Evolutionary conservation across 2,888 invertebrate species (phyloP), one percentile per base, ranked within the genome.

Genomic region (Drosophila paramelanica): DNA sequence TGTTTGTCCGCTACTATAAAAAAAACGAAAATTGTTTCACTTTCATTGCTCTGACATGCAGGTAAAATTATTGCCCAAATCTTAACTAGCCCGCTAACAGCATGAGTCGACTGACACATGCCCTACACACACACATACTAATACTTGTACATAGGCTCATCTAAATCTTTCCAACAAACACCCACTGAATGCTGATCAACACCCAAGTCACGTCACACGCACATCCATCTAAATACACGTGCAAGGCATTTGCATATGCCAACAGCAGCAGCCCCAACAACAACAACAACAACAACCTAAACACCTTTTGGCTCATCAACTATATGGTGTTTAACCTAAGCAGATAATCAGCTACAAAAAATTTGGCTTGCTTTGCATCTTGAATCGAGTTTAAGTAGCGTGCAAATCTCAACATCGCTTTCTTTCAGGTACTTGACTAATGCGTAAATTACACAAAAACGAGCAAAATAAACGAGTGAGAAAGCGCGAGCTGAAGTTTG

Each of bases 371-470:
- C 66, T 79, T 81, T 81, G 79, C 77, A 81, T 81, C 69, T 79
- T 49, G 59, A 69, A 76, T 83, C 52, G 66, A 55, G 58, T 61
- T 62, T 67, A 66, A 67, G 62, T 60, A 74, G 73, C 78, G 70
- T 76, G 83, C 86, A 83, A 83, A 85, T 86, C 83, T 80, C 41
- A 45, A 31, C 77, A 58, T 73, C 78, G 73, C 86, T 86, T 83
- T 83, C 83, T 83, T 83, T 80, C 60, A 72, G 82, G 81, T 83
- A 83, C 83, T 83, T 67, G 83, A 67, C 81, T 86, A 83, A 83
- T 86, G 83, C 79, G 79, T 77, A 83, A 81, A 73, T 81, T 83
- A 86, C 73, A 84, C 72, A 77, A 52, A 70, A 46, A 53, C 36
- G 43, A 36, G 50, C 39, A 33, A 41, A 39, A 56, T 46, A 13